Evolutionary conservation across 2,888 invertebrate genomes (phyloP).

Genomic region (Perithous albicinctus): DNA sequence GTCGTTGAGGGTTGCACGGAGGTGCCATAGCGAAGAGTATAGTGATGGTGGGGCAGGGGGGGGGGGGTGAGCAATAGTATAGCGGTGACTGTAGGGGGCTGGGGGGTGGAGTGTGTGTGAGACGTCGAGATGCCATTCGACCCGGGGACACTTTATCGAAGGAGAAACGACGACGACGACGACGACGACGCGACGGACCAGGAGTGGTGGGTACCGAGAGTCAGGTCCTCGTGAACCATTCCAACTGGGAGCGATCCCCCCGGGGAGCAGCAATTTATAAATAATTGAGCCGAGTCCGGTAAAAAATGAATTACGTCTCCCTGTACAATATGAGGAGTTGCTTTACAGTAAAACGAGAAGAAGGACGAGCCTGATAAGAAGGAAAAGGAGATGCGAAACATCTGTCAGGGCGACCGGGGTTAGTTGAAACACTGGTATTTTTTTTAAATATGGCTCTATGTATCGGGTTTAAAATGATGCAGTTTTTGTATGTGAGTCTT

Average conservation of each 20-base stretch:
- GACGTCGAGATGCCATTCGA: conserved; percentile 61
- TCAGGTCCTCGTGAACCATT: conserved; percentile 20
- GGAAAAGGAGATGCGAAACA: conserved; percentile 56
- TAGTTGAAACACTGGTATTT: too few species aligned
- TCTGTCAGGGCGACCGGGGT: too few species aligned
- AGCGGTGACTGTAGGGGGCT: conserved; percentile 59
- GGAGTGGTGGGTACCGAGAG: conserved; percentile 2
- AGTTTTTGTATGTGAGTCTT: too few species aligned
- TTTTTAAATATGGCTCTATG: too few species aligned
- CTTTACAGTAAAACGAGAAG: conserved; percentile 83
- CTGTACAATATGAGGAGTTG: conserved; percentile 84
- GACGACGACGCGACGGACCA: conserved; percentile 31
- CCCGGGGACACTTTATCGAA: conserved; percentile 44
- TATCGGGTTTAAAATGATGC: too few species aligned
- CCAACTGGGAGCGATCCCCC: conserved; percentile 74
- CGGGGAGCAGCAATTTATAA: conserved; percentile 84
- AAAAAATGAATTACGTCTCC: conserved; percentile 85
- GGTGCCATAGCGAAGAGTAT: conserved; percentile 55
- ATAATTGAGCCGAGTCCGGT: conserved; percentile 85
- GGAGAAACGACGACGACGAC: conserved; percentile 44
- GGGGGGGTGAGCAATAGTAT: conserved; percentile 3
- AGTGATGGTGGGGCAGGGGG: background rate
- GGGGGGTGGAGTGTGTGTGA: conserved; percentile 37
- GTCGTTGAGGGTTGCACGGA: conserved; percentile 61
- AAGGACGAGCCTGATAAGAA: conserved; percentile 78